Evolutionary conservation across 2,888 invertebrate species (phyloP).

Genomic region (Mylabris sibirica): DNA sequence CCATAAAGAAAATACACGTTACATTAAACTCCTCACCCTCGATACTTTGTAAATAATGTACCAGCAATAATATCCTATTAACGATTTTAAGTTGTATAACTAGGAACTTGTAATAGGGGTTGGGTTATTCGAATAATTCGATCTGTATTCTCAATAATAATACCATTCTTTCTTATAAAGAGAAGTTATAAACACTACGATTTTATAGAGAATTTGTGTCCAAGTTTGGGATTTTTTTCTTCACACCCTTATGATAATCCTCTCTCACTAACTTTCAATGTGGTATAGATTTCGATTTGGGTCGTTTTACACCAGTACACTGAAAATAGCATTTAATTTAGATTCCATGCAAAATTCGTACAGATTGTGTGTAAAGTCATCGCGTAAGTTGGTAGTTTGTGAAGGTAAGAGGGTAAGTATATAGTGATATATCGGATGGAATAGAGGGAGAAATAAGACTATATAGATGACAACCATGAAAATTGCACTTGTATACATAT

Average conservation of each 20-base stretch:
- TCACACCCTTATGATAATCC: too few species aligned
- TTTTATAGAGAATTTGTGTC: too few species aligned
- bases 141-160: conserved; percentile 3
- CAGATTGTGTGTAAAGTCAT: conserved; percentile 8
- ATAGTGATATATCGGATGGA: neutral
- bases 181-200: neutral
- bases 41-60: conserved; percentile 43
- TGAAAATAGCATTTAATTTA: conserved; percentile 3
- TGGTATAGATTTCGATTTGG: neutral
- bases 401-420: neutral
- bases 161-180: neutral
- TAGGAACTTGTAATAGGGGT: conserved; percentile 7
- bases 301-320: neutral
- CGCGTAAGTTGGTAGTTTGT: conserved; percentile 10
- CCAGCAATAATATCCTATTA: conserved; percentile 42
- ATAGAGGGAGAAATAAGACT: neutral
- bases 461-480: neutral
- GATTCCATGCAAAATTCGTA: neutral
- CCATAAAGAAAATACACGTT: conserved; percentile 40
- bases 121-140: conserved; percentile 29
- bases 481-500: neutral
- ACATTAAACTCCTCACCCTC: conserved; percentile 41
- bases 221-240: neutral
- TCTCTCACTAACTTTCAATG: neutral
- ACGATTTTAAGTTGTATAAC: conserved; percentile 23